A percentile compares a stretch with the other conserved stretches of the same genome.
Conservation (phyloP, 2,888 invertebrate species). For the Campoletis raptor region DNA sequence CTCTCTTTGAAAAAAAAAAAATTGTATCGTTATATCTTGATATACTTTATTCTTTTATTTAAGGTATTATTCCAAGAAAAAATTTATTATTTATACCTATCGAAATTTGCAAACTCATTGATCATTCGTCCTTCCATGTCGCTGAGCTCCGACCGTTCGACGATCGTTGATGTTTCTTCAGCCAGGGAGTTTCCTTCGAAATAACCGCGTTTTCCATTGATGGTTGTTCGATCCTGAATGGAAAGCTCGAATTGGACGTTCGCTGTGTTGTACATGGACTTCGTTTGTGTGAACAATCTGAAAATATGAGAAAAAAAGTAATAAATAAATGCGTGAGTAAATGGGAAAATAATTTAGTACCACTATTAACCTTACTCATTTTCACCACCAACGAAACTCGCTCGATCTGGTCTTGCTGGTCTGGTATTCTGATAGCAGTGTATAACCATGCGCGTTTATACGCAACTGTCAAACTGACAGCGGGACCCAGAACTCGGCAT, state of each 20-base stretch:
- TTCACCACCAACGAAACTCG: not conserved
- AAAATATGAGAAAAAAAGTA: not conserved
- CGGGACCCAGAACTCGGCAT: not conserved
- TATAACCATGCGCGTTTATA: not conserved
- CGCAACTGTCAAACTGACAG: conserved; percentile 9
- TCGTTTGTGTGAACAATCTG: conserved; percentile 9
- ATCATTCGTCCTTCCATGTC: conserved; percentile 25
- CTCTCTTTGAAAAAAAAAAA: not conserved
- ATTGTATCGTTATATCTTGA: not conserved
- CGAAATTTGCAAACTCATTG: conserved; percentile 6
- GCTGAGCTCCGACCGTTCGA: conserved; percentile 19
- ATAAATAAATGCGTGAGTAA: not conserved
- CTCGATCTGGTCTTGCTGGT: conserved; percentile 22
- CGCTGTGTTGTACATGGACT: not conserved
- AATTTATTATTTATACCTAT: not conserved
- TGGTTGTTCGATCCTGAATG: not conserved
- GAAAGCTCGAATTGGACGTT: conserved; percentile 5
- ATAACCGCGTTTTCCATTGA: not conserved
- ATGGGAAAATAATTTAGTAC: not conserved
- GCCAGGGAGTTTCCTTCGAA: not conserved
- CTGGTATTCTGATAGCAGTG: conserved; percentile 1
- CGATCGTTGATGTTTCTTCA: not conserved
- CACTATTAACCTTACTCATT: not conserved
- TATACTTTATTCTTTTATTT: not conserved
- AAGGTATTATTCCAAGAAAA: conserved; percentile 7